Evolutionary conservation across 2,888 invertebrate genomes (phyloP).

Genomic region (Liopterus haemorrhoidalis): DNA sequence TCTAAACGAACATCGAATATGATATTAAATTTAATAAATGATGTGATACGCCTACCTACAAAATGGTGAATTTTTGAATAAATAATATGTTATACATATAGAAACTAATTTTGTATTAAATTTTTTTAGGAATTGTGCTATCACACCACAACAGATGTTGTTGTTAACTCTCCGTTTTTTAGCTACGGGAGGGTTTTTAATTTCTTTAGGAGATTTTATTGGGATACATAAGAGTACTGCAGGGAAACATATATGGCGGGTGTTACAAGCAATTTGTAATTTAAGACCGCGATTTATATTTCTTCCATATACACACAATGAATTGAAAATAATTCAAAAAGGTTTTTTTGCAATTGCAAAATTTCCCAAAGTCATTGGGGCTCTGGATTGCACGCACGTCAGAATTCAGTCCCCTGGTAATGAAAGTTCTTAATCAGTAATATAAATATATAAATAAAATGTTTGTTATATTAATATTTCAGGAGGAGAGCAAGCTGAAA

Average conservation of each 20-base stretch:
- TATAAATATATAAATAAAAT: too few relatives aligned
- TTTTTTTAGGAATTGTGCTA: too few relatives aligned
- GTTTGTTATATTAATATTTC: too few relatives aligned
- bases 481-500: too few relatives aligned
- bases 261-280: not conserved
- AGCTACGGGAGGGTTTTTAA: slow-evolving; percentile 2
- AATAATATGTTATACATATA: too few relatives aligned
- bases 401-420: slow-evolving; percentile 5
- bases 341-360: not conserved
- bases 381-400: slow-evolving; percentile 6
- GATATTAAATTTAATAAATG: too few relatives aligned
- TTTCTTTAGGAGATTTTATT: not conserved
- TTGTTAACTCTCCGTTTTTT: slow-evolving; percentile 2
- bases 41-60: too few relatives aligned
- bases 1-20: too few relatives aligned
- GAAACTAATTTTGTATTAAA: too few relatives aligned
- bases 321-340: not conserved
- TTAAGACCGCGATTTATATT: not conserved
- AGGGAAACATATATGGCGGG: slow-evolving; percentile 1
- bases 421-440: not conserved
- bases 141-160: too few relatives aligned
- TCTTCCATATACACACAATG: not conserved
- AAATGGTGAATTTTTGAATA: too few relatives aligned
- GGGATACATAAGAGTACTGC: slow-evolving; percentile 4
- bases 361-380: not conserved